Evolutionary conservation across 2,797 vertebrate species (phyloP).

Genomic region (Arctocebus calabarensis): DNA sequence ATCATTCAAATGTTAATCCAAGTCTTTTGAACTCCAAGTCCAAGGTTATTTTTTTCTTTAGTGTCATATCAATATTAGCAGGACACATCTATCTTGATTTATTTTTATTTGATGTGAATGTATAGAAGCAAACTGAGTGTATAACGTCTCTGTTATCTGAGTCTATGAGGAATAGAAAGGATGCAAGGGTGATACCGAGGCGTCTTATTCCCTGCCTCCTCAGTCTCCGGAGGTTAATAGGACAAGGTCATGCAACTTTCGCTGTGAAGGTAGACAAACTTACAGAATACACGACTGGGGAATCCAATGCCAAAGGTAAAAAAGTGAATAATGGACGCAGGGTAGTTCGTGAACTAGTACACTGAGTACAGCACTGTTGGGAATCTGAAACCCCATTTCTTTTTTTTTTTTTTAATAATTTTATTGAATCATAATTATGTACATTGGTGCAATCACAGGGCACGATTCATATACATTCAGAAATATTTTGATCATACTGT

Average conservation of each 20-base stretch:
- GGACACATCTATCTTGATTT: not conserved
- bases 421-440: too few species aligned
- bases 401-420: too few species aligned
- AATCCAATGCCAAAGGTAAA: not conserved
- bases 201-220: too few species aligned
- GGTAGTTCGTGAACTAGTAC: fast-evolving
- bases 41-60: not conserved
- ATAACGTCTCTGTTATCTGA: not conserved
- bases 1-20: not conserved
- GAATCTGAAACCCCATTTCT: not conserved
- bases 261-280: not conserved
- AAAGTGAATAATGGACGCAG: not conserved
- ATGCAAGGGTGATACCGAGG: not conserved
- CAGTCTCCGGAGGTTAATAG: not conserved
- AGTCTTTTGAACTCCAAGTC: not conserved
- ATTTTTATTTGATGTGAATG: not conserved
- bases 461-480: too few species aligned
- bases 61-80: not conserved
- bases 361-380: not conserved
- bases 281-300: not conserved
- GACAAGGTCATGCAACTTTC: not conserved
- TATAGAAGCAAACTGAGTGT: not conserved
- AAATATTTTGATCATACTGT: too few species aligned
- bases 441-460: too few species aligned
- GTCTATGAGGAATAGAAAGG: not conserved